These are phyloP conservation scores for Pterois miles DNA, from an alignment of 2,797 vertebrate genomes.

Conservation along the genomic window DNA sequence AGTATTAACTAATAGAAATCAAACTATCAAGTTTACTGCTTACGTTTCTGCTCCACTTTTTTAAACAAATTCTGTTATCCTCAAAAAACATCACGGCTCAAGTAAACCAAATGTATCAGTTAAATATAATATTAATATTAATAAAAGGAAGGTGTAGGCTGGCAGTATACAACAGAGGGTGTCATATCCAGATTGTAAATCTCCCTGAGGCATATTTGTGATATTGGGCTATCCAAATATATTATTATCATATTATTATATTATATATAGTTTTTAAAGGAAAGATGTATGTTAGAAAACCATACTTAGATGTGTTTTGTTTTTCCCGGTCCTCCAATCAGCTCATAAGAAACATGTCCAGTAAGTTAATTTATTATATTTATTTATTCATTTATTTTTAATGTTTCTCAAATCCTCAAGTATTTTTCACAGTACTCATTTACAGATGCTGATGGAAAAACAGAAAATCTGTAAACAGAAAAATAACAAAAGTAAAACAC, in stretches of 20 bases:
- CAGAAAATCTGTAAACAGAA: background rate
- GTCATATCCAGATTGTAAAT: no score
- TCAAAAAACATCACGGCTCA: background rate
- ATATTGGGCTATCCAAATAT: no score
- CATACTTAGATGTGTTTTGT: background rate
- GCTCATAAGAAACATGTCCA: background rate
- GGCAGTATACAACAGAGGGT: no score
- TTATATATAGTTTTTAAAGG: no score
- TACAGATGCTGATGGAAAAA: background rate
- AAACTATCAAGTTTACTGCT: background rate
- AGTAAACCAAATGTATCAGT: background rate
- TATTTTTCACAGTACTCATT: background rate
- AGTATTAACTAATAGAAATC: background rate
- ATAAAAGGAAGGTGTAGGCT: background rate
- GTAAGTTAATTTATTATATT: background rate
- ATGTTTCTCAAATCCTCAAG: background rate
- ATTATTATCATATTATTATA: no score
- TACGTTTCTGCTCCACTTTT: background rate
- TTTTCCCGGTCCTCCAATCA: background rate
- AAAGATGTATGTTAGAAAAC: background rate
- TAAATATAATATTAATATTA: no score
- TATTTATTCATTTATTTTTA: background rate
- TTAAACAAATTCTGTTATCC: no score
- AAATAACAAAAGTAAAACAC: background rate
- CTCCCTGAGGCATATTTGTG: no score